Conservation (phyloP, 2,797 vertebrate genomes). For the Arnoldichthys spilopterus region DNA sequence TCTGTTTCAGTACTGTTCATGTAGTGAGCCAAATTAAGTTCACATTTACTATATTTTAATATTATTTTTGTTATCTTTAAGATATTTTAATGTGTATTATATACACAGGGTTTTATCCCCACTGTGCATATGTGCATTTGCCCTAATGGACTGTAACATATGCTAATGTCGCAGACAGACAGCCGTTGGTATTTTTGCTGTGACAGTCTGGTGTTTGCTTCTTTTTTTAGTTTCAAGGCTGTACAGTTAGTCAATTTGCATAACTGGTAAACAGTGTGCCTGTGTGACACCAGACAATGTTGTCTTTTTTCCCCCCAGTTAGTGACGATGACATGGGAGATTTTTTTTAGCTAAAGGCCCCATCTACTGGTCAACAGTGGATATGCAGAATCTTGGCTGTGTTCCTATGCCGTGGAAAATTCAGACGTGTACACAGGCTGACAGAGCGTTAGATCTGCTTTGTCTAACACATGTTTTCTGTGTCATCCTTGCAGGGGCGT, state of each 20-base stretch:
- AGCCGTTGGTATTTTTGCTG: constrained; percentile 16
- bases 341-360: constrained; percentile 9
- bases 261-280: constrained; percentile 36
- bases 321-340: neutral
- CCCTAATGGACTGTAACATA: neutral
- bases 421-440: neutral
- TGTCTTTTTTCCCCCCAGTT: constrained; percentile 29
- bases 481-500: constrained; percentile 86
- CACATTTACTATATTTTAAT: neutral
- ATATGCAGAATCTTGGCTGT: neutral
- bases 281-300: constrained; percentile 53
- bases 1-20: neutral
- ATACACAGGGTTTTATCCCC: neutral
- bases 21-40: too few relatives aligned
- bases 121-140: neutral
- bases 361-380: constrained; percentile 52
- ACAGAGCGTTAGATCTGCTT: constrained; percentile 12
- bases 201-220: constrained; percentile 26
- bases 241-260: constrained; percentile 49
- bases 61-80: neutral
- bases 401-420: constrained; percentile 23
- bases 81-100: neutral
- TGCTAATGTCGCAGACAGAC: constrained; percentile 10
- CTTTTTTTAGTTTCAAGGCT: constrained; percentile 30
- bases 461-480: constrained; percentile 40